Percentiles rank a stretch among this genome's conserved stretches.
Conservation (phyloP, 1,140 invertebrate genomes). For the Aethina tumida region DNA sequence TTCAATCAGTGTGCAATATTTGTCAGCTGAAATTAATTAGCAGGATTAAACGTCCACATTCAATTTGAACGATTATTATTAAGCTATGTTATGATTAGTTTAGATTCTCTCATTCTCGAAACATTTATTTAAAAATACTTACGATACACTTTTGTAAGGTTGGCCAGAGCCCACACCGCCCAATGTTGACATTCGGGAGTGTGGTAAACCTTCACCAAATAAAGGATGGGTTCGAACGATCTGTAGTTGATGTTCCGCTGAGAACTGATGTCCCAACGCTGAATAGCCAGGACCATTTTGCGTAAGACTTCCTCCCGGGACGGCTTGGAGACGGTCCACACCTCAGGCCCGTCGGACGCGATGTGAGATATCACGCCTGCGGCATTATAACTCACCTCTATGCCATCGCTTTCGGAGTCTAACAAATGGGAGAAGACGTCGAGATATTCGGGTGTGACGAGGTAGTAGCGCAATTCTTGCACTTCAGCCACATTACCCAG, state of each 20-base stretch:
- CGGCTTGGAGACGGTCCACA: slow-evolving; percentile 69
- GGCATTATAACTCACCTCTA: slow-evolving; percentile 95
- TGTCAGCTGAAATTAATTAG: slow-evolving; percentile 49
- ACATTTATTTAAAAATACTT: slow-evolving; percentile 38
- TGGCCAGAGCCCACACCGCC: slow-evolving; percentile 96
- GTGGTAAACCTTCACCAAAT: slow-evolving; percentile 67
- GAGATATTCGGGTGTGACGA: slow-evolving; percentile 81
- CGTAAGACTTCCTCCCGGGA: slow-evolving; percentile 62
- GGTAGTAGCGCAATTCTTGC: slow-evolving; percentile 61
- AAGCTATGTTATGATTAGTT: neutral
- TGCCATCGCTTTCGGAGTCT: slow-evolving; percentile 80
- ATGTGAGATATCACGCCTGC: slow-evolving; percentile 93
- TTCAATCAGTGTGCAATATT: slow-evolving; percentile 82
- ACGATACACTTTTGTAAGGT: slow-evolving; percentile 88
- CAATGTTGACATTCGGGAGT: slow-evolving; percentile 89
- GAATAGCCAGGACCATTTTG: slow-evolving; percentile 70
- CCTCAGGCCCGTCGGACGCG: slow-evolving; percentile 77
- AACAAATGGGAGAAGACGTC: slow-evolving; percentile 77
- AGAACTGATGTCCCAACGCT: slow-evolving; percentile 76
- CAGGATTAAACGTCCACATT: neutral
- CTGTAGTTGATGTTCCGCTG: slow-evolving; percentile 95
- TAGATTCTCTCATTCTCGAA: neutral
- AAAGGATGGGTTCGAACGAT: slow-evolving; percentile 85
- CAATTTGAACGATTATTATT: neutral
- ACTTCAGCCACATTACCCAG: slow-evolving; percentile 96